phyloP scores from a whole-genome alignment of 2,797 vertebrate species.

The Allenopithecus nigroviridis region DNA sequence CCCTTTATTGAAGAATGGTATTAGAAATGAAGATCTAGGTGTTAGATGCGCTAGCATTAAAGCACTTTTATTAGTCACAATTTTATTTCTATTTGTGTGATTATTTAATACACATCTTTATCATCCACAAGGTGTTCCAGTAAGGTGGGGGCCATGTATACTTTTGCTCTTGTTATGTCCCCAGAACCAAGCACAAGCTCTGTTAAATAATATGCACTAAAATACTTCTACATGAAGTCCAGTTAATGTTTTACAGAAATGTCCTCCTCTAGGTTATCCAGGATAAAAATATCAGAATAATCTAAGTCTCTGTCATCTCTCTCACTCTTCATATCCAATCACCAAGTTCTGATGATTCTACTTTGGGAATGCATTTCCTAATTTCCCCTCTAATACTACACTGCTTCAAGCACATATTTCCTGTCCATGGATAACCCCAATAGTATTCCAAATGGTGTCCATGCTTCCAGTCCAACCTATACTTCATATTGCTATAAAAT shows the following conservation, averaged over 20 bases:
- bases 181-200: not conserved
- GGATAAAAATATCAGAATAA: not conserved
- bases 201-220: not conserved
- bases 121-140: not conserved
- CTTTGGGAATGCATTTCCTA: not conserved
- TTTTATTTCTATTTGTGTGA: not conserved
- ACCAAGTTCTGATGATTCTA: not conserved
- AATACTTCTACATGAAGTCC: not conserved
- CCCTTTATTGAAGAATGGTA: not conserved
- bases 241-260: not conserved
- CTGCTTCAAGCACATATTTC: not conserved
- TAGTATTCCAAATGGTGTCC: not conserved
- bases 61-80: not conserved
- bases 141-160: not conserved
- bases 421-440: not conserved
- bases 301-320: not conserved
- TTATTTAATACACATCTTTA: constrained; percentile 1
- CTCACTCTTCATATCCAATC: not conserved
- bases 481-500: not conserved
- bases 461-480: not conserved
- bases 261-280: not conserved
- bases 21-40: not conserved
- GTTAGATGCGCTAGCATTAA: not conserved
- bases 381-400: not conserved
- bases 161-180: not conserved